Conservation (phyloP, 2,113 vertebrate species). For the Dasyornis broadbenti region DNA sequence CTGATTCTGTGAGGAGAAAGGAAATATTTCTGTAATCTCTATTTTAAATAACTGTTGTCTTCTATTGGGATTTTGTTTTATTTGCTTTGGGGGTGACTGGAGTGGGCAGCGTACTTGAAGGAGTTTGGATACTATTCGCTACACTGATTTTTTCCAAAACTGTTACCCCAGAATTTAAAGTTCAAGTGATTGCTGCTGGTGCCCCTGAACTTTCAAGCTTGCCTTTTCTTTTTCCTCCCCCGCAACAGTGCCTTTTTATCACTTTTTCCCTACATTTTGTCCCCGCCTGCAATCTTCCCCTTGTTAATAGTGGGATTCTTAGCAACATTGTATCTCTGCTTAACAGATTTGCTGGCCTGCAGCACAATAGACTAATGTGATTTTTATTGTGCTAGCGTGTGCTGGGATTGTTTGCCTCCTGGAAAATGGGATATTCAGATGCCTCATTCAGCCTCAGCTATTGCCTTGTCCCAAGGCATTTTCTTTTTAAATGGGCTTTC, state of each 20-base stretch:
- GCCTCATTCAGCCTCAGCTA: background rate
- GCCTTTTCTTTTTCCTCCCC: background rate
- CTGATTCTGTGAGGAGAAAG: background rate
- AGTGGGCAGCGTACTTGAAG: background rate
- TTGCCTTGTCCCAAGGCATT: slow-evolving; percentile 3
- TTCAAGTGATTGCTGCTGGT: background rate
- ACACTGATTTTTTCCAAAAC: background rate
- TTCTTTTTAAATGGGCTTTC: slow-evolving; percentile 25
- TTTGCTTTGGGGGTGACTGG: background rate
- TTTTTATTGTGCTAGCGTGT: slow-evolving; percentile 21
- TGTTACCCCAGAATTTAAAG: background rate
- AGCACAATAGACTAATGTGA: slow-evolving; percentile 14
- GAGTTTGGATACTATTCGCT: background rate
- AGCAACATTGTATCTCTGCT: background rate
- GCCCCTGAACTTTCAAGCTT: background rate
- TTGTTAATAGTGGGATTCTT: background rate
- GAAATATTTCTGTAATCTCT: background rate
- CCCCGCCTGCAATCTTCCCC: background rate
- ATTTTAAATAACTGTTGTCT: background rate
- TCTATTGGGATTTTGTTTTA: background rate
- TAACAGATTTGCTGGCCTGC: slow-evolving; percentile 22
- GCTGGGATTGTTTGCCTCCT: background rate
- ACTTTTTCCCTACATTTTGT: background rate
- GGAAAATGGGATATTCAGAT: slow-evolving; percentile 48
- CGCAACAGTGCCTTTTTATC: background rate